These are phyloP conservation scores for Schizaphis graminum DNA, from an alignment of 2,888 invertebrate genomes.

Conservation along the genomic window DNA sequence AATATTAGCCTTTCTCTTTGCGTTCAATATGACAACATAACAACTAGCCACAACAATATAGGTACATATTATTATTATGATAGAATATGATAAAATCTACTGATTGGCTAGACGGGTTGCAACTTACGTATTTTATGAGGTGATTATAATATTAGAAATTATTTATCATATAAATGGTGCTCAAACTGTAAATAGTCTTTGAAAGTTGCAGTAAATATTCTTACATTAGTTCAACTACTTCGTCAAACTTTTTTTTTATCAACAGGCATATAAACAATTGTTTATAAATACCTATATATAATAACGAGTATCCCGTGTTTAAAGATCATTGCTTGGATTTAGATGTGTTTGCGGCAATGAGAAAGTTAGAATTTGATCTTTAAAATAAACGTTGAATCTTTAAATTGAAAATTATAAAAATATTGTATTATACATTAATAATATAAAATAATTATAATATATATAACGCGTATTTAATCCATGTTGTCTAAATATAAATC, in stretches of 20 bases:
- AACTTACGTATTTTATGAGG: background rate
- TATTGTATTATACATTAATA: too few species aligned
- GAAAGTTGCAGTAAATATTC: background rate
- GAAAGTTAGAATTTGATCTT: background rate
- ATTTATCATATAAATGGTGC: background rate
- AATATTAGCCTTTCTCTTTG: conserved; percentile 7
- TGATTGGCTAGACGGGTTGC: background rate
- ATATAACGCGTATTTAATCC: too few species aligned
- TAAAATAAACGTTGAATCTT: too few species aligned
- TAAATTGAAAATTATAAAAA: too few species aligned
- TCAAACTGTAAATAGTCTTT: background rate
- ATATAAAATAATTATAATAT: too few species aligned
- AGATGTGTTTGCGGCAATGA: background rate
- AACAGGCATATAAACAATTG: background rate
- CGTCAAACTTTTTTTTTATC: background rate
- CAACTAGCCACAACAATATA: background rate
- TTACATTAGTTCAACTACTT: background rate
- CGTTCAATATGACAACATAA: background rate
- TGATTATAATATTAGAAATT: background rate
- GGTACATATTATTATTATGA: background rate
- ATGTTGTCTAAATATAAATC: too few species aligned
- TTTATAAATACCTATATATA: background rate
- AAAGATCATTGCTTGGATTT: background rate
- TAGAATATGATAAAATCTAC: background rate
- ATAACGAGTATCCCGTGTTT: background rate